Conservation (phyloP, 2,113 vertebrate species). For the Ictidomys tridecemlineatus region DNA sequence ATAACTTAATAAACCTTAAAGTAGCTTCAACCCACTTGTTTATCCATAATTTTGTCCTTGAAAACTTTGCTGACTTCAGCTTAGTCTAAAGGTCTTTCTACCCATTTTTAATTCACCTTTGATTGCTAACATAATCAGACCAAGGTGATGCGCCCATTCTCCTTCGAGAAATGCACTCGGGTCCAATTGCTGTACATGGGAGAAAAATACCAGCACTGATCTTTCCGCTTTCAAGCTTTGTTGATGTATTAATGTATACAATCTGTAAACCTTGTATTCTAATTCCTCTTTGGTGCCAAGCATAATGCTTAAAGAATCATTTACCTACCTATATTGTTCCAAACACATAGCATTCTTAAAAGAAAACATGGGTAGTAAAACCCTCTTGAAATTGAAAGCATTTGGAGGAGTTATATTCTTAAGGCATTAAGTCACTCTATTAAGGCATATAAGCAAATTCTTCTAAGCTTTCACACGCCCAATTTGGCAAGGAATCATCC, state of each 20-base stretch:
- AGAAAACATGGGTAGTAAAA: conserved; percentile 84
- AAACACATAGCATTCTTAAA: conserved; percentile 80
- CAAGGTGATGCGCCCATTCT: background rate
- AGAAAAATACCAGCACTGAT: conserved; percentile 68
- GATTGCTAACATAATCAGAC: conserved; percentile 47
- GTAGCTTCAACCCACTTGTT: background rate
- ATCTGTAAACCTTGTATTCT: conserved; percentile 81
- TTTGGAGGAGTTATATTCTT: conserved; percentile 85
- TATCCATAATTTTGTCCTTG: background rate
- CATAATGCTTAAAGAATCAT: conserved; percentile 80
- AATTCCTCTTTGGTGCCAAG: conserved; percentile 81
- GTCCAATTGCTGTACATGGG: background rate
- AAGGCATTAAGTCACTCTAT: conserved; percentile 83
- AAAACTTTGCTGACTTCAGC: background rate
- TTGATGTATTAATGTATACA: conserved; percentile 58
- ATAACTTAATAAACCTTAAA: background rate
- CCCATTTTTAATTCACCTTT: conserved; percentile 43
- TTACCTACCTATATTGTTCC: conserved; percentile 79
- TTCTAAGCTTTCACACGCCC: conserved; percentile 70
- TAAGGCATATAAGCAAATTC: conserved; percentile 84
- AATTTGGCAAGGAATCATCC: conserved; percentile 82
- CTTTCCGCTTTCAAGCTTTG: conserved; percentile 61
- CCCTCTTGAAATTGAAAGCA: conserved; percentile 85
- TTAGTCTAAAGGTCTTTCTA: background rate
- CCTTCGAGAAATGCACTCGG: conserved; percentile 46